A percentile compares a stretch with the other conserved stretches of the same genome.
These are phyloP conservation scores for Semaprochilodus insignis DNA, from an alignment of 2,797 vertebrate species.

Conservation along the genomic window DNA sequence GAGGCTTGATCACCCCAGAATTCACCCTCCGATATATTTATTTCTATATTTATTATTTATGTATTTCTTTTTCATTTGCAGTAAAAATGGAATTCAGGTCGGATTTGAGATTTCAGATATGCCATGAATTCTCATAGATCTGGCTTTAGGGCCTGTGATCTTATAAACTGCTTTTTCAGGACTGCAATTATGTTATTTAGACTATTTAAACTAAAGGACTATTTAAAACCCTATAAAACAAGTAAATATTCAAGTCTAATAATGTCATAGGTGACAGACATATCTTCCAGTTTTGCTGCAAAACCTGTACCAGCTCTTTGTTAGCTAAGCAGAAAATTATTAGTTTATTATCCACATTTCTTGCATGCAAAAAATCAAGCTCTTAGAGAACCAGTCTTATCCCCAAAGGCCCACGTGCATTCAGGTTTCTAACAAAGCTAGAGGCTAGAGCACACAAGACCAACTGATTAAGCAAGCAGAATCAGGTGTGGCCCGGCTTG, in stretches of 20 bases:
- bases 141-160: not conserved
- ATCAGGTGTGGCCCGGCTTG: no score
- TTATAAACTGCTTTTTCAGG: not conserved
- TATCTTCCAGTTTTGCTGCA: not conserved
- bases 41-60: not conserved
- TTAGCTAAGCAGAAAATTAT: not conserved
- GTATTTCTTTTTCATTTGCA: not conserved
- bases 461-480: no score
- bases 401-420: no score
- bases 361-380: not conserved
- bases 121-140: not conserved
- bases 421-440: no score
- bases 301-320: not conserved
- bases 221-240: not conserved
- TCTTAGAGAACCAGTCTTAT: no score
- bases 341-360: not conserved
- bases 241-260: not conserved
- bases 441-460: no score
- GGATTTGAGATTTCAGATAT: not conserved
- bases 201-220: not conserved
- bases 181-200: not conserved
- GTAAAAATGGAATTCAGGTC: not conserved
- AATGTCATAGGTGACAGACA: not conserved
- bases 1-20: not conserved
- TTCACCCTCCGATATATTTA: not conserved